These are phyloP conservation scores for Harmothoe impar DNA, from an alignment of 2,888 invertebrate genomes.

Conservation along the genomic window DNA sequence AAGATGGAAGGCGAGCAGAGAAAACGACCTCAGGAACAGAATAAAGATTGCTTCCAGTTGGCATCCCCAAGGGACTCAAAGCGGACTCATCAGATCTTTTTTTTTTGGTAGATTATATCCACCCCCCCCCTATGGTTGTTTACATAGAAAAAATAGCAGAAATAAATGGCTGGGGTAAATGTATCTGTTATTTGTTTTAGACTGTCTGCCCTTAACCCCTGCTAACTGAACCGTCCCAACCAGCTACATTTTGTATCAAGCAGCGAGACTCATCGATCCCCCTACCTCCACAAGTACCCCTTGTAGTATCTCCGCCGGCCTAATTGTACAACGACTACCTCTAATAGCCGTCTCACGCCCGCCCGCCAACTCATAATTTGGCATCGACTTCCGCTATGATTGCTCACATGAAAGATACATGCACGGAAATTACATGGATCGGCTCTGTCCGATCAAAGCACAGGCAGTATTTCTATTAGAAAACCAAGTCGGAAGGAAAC, in stretches of 20 bases:
- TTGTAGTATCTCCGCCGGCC: background rate
- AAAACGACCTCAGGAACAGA: background rate
- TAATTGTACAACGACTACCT: background rate
- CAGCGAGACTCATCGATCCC: background rate
- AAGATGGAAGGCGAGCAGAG: background rate
- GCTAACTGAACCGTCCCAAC: background rate
- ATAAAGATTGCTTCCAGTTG: background rate
- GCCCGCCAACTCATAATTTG: background rate
- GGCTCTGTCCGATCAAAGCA: background rate
- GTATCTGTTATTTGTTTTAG: background rate
- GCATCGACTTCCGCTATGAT: background rate
- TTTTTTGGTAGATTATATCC: background rate
- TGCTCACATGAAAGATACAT: slow-evolving; percentile 35
- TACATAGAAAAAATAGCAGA: background rate
- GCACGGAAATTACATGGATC: slow-evolving; percentile 44
- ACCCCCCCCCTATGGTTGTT: background rate
- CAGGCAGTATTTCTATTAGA: slow-evolving; percentile 26
- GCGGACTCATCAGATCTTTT: too few species aligned
- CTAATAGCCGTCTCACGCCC: background rate
- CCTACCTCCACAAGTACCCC: slow-evolving; percentile 11
- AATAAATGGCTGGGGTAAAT: background rate
- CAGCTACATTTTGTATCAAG: too few species aligned
- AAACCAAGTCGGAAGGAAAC: slow-evolving; percentile 15
- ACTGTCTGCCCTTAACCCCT: background rate
- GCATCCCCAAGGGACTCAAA: too few species aligned